Base-by-base conservation (phyloP, 1,140 invertebrate species). In the Daktulosphaira vitifoliae region DNA sequence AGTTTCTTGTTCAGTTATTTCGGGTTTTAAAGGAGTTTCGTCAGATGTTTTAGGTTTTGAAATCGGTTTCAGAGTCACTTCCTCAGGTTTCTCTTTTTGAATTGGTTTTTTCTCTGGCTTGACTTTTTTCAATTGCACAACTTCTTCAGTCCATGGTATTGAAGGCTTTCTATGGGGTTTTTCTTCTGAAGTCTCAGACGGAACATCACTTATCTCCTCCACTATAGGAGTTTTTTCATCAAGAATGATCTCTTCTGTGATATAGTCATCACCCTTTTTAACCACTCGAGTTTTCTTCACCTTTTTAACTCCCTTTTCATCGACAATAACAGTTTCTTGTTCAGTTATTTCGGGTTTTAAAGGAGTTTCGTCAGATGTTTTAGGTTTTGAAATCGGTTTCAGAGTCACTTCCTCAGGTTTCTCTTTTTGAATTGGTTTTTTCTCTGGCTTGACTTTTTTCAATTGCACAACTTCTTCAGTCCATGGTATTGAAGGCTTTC, bases 401-500 rank as follows among this genome's bases (percentile, higher is more conserved):
- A 77, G 71, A n/a, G 73, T 20, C 37, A 69, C 70, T 51, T 74
- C 73, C 67, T 78, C 75, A 68, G 74, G 70, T 59, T 74, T 72
- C 71, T 76, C 72, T 68, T 67, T 70, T 65, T 65, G 42, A 4
- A 68, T 11, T 62, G 59, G 69, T 62, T 74, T 72, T 15, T 72
- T 71, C n/a, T 73, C 72, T 2, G 66, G 69, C 1, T 70, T 71
- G 16, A 74, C 62, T 33, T 72, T 74, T 70, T 75, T 73, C 15
- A 78, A 46, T 67, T 20, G 73, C 70, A 67, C 71, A 71, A 70
- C 73, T 72, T 65, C 76, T 69, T 71, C 29, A 16, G 66, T 67
- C 68, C 68, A 69, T 44, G 64, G 66, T 64, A 16, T 59, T 20
- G 52, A 26, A 2, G 50, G 42, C 48, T 65, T 44, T 7, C 65